phyloP scores from a whole-genome alignment of 2,888 invertebrate genomes.

The Mesorhabditis sp. region DNA sequence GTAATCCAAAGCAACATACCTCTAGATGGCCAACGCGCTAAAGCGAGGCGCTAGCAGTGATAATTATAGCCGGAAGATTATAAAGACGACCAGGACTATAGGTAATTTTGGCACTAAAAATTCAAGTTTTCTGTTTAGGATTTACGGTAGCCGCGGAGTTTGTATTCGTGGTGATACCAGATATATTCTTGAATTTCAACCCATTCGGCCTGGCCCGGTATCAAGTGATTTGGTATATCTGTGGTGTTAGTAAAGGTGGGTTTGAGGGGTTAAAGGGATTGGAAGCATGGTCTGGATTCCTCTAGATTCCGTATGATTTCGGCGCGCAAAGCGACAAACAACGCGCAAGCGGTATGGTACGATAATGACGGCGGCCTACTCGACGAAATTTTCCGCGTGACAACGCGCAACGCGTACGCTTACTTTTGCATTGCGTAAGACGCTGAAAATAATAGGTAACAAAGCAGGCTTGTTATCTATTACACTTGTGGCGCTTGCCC shows the following conservation, averaged over 20 bases:
- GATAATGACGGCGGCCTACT: too few relatives aligned
- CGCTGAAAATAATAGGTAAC: too few relatives aligned
- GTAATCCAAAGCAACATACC: neutral
- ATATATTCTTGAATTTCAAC: neutral
- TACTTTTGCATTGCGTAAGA: too few relatives aligned
- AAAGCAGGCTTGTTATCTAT: too few relatives aligned
- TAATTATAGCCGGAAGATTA: neutral
- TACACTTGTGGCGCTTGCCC: too few relatives aligned
- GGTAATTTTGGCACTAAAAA: neutral
- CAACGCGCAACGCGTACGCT: too few relatives aligned
- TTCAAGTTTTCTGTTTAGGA: neutral
- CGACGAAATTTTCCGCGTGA: too few relatives aligned
- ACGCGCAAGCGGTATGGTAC: too few relatives aligned
- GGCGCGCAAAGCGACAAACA: too few relatives aligned
- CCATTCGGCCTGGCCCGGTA: neutral
- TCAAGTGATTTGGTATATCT: neutral
- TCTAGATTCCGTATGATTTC: too few relatives aligned
- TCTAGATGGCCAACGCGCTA: neutral
- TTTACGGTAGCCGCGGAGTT: slow-evolving; percentile 1
- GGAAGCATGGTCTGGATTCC: too few relatives aligned
- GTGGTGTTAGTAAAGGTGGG: slow-evolving; percentile 1
- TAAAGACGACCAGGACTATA: neutral
- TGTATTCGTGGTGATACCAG: neutral
- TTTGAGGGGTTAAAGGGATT: too few relatives aligned
- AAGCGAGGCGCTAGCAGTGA: neutral